phyloP scores from a whole-genome alignment of 2,113 vertebrate genomes.

The Corythornis vintsioides region DNA sequence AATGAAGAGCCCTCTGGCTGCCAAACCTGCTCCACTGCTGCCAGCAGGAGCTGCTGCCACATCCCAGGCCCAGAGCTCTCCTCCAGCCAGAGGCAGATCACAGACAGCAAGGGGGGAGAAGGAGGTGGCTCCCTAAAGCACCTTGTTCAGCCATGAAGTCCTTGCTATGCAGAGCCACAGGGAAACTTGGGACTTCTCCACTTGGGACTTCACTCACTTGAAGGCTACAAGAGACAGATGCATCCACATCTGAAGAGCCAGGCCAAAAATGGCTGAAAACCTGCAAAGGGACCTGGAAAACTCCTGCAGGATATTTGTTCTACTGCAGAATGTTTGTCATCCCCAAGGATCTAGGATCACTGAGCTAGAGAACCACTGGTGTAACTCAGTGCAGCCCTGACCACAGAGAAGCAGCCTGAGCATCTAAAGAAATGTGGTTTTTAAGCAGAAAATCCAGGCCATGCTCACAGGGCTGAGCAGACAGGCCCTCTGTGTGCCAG shows the following conservation, averaged over 20 bases:
- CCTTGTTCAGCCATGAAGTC: not conserved
- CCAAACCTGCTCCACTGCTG: not conserved
- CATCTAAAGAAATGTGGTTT: not conserved
- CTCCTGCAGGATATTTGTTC: not conserved
- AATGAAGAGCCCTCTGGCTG: not conserved
- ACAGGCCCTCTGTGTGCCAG: not conserved
- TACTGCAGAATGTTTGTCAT: not conserved
- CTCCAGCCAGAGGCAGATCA: not conserved
- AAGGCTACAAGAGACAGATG: not conserved
- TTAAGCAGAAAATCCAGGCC: not conserved
- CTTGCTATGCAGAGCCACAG: not conserved
- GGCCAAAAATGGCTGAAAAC: not conserved
- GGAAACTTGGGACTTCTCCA: not conserved
- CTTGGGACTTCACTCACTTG: too few species aligned
- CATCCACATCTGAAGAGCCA: not conserved
- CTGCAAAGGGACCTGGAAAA: not conserved
- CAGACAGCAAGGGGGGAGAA: not conserved
- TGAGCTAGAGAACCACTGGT: rapidly evolving
- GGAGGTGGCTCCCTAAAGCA: not conserved
- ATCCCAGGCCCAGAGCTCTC: not conserved
- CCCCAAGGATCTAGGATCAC: not conserved
- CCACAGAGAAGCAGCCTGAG: not conserved
- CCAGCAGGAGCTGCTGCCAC: not conserved
- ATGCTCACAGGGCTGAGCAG: not conserved
- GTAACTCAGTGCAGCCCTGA: not conserved